Evolutionary conservation across 2,113 vertebrate genomes (phyloP), one percentile per base, ranked within the genome.

Genomic region (Malurus melanocephalus): DNA sequence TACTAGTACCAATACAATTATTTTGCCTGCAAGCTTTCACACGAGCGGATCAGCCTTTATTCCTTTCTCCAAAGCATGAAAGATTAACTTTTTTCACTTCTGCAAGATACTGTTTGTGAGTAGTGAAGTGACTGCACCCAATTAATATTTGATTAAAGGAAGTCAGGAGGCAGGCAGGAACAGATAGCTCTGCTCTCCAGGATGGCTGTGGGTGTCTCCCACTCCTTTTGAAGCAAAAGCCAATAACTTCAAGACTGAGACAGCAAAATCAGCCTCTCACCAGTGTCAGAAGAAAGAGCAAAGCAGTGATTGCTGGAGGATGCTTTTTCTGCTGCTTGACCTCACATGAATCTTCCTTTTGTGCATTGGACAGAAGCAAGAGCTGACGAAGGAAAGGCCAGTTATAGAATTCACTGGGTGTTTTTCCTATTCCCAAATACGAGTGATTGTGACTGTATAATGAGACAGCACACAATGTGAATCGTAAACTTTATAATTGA

Each of bases 101-200:
- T 89, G 30, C 17, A 69, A 40, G 48, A 51, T 52, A 21, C 10
- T 48, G 7, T 59, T 28, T 40, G 27, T 42, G 48, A 69, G 56
- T 48, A 59, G 61, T 38, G 52, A 87, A 73, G 64, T 62, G 64
- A 32, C 43, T 80, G n/a, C 24, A 66, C 68, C 30, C 48, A 74
- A 30, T 89, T 83, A 86, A 83, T 93, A 77, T 83, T 89, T 78
- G 45, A 78, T 83, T 88, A 64, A 65, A 62, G 48, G 21, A 80
- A 80, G 46, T 16, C 32, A 65, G 52, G 78, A 40, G 55, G 26
- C 64, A 87, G 46, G 35, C 14, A 42, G 49, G 76, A 75, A 35
- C 15, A 35, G 38, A 38, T 32, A 28, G 12, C 43, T 61, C 62
- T 89, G 74, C 48, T 89, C 73, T 64, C 57, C 43, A 2, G 61